phyloP scores from a whole-genome alignment of 2,888 invertebrate genomes.

The Aplocera efformata region DNA sequence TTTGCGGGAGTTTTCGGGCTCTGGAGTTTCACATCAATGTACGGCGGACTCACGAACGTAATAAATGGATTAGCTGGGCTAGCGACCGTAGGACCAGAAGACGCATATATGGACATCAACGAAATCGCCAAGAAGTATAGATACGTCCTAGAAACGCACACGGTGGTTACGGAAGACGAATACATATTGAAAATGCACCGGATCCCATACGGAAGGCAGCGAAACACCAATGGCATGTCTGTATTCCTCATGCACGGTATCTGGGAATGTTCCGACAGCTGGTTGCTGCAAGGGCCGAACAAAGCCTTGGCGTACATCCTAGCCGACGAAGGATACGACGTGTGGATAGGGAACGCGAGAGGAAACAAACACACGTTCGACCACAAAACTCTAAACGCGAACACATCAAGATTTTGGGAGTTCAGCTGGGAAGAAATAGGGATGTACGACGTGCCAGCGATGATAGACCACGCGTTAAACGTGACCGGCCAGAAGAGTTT shows the following conservation, averaged over 20 bases:
- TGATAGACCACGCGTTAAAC: conserved; percentile 82
- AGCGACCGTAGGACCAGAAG: conserved; percentile 31
- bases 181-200: conserved; percentile 57
- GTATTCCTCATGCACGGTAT: conserved; percentile 91
- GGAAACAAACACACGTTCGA: conserved; percentile 81
- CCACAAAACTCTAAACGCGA: conserved; percentile 41
- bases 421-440: conserved; percentile 88
- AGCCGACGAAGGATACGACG: conserved; percentile 84
- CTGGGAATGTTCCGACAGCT: conserved; percentile 61
- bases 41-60: conserved; percentile 17
- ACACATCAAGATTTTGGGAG: conserved; percentile 51
- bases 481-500: conserved; percentile 73
- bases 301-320: conserved; percentile 82
- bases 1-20: conserved; percentile 17
- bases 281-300: conserved; percentile 79
- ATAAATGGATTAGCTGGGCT: conserved; percentile 3
- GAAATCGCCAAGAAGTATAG: conserved; percentile 46
- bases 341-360: conserved; percentile 92
- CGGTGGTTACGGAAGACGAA: conserved; percentile 52
- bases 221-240: conserved; percentile 42
- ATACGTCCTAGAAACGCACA: conserved; percentile 51
- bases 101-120: conserved; percentile 45
- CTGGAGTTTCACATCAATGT: conserved; percentile 16
- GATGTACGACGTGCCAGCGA: conserved; percentile 84
- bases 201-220: conserved; percentile 35